Evolutionary conservation across 1,140 invertebrate species (phyloP).

Genomic region (Atopsyche davidsoni): DNA sequence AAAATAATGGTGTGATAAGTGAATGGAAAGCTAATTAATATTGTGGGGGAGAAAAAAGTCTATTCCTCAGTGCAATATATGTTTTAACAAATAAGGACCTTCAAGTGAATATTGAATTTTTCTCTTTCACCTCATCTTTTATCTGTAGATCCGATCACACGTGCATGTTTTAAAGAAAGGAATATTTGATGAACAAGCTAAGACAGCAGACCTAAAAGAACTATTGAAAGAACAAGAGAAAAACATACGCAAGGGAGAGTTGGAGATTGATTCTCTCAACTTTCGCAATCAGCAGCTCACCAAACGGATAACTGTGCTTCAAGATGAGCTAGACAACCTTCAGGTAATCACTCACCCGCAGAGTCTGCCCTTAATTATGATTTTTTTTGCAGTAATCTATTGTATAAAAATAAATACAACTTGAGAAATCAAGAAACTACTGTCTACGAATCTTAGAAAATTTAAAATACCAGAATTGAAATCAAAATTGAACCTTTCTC

Average conservation of each 20-base stretch:
- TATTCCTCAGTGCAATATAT: no score
- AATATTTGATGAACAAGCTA: constrained; percentile 82
- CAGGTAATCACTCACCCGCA: constrained; percentile 48
- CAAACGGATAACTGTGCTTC: constrained; percentile 79
- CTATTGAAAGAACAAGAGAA: constrained; percentile 77
- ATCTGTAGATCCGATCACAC: constrained; percentile 74
- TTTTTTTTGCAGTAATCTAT: no score
- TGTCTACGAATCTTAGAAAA: no score
- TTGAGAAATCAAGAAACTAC: no score
- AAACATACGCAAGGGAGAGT: constrained; percentile 74
- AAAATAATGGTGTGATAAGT: no score
- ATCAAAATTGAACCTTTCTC: no score
- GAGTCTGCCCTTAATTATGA: no score
- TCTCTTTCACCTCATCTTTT: constrained; percentile 8
- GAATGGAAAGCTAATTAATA: no score
- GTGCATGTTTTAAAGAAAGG: constrained; percentile 86
- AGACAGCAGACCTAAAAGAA: constrained; percentile 65
- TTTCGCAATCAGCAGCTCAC: constrained; percentile 93
- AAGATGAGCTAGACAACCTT: constrained; percentile 76
- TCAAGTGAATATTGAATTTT: constrained; percentile 12
- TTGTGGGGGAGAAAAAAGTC: no score
- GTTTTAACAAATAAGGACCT: neutral
- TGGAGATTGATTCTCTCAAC: constrained; percentile 86
- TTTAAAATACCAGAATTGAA: no score
- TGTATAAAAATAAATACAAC: no score